Conservation (phyloP, 2,888 invertebrate species). For the Petrophora chlorosata region DNA sequence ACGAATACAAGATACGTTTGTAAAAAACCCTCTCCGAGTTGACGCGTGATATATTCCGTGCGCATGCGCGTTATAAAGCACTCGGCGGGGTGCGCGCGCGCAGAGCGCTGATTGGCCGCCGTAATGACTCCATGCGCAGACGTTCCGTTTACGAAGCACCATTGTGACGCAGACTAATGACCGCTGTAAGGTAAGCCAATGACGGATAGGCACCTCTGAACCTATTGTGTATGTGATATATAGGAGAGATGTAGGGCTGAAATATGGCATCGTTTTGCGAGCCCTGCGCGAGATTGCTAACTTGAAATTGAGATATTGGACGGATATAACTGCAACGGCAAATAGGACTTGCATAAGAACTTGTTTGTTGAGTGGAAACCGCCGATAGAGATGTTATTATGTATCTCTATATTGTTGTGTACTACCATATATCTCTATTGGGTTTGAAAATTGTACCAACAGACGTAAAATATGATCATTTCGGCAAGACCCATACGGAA, state of each 20-base stretch:
- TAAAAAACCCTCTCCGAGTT: constrained; percentile 72
- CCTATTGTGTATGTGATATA: constrained; percentile 70
- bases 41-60: constrained; percentile 78
- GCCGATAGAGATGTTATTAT: constrained; percentile 15
- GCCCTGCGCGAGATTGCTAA: constrained; percentile 43
- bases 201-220: constrained; percentile 78
- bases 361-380: constrained; percentile 17
- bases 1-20: constrained; percentile 80
- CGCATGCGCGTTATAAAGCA: constrained; percentile 73
- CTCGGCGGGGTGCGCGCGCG: constrained; percentile 77
- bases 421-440: too few relatives aligned
- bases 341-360: constrained; percentile 15
- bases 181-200: constrained; percentile 69
- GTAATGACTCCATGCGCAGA: constrained; percentile 68
- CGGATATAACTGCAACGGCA: constrained; percentile 24
- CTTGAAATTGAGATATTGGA: constrained; percentile 36
- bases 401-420: constrained; percentile 12
- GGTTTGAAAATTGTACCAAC: too few relatives aligned
- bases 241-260: constrained; percentile 48
- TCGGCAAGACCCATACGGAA: too few relatives aligned
- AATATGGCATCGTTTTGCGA: constrained; percentile 51
- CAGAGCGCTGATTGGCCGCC: constrained; percentile 69
- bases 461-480: too few relatives aligned
- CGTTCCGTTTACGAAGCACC: constrained; percentile 57
- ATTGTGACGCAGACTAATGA: constrained; percentile 73